These are phyloP conservation scores for Rhopalosiphum maidis DNA, from an alignment of 1,140 invertebrate genomes.

Conservation along the genomic window DNA sequence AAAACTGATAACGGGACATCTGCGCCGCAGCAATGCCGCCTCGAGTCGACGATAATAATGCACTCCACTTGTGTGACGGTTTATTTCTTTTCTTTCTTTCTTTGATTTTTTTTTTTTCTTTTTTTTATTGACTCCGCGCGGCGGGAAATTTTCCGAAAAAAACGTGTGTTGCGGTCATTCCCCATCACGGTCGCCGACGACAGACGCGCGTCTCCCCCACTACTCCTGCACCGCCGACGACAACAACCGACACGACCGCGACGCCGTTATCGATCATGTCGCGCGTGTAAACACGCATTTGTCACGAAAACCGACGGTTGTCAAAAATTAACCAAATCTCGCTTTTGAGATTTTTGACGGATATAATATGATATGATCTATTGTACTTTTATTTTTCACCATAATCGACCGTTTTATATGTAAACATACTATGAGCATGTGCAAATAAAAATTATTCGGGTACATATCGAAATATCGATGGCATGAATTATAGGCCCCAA, in stretches of 20 bases:
- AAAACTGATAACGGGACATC: slow-evolving; percentile 56
- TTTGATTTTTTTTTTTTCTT: background rate
- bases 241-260: background rate
- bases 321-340: background rate
- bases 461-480: too few species aligned
- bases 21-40: background rate
- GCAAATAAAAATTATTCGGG: background rate
- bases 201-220: background rate
- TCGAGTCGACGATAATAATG: background rate
- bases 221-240: background rate
- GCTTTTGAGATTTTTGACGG: background rate
- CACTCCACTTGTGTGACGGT: slow-evolving; percentile 32
- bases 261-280: slow-evolving; percentile 39
- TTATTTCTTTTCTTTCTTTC: slow-evolving; percentile 30
- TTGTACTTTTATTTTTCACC: background rate
- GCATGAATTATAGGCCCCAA: too few species aligned
- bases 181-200: background rate
- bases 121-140: slow-evolving; percentile 38
- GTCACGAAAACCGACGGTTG: slow-evolving; percentile 32
- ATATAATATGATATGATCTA: background rate
- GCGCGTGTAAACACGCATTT: slow-evolving; percentile 6
- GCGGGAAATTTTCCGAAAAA: slow-evolving; percentile 26
- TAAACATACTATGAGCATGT: background rate
- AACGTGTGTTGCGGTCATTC: slow-evolving; percentile 37
- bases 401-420: background rate